These are phyloP conservation scores for Brachymystax lenok DNA, from an alignment of 2,797 vertebrate species.

Conservation along the genomic window DNA sequence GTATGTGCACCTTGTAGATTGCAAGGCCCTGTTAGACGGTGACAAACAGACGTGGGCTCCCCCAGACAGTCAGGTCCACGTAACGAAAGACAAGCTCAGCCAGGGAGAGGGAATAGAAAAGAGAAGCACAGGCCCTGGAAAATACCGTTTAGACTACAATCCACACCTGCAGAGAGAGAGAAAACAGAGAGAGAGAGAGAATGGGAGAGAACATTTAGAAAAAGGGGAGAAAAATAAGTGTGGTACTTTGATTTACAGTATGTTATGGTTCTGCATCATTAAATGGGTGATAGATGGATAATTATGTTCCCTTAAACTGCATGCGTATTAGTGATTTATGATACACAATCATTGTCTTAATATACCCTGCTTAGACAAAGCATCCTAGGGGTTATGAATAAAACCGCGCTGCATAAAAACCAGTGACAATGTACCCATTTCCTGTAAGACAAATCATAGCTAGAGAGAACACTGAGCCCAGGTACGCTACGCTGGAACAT, in stretches of 20 bases:
- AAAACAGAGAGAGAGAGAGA: neutral
- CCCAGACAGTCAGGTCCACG: slow-evolving; percentile 62
- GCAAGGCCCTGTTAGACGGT: slow-evolving; percentile 73
- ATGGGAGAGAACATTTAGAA: neutral
- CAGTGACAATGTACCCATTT: slow-evolving; percentile 32
- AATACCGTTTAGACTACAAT: neutral
- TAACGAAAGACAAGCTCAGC: slow-evolving; percentile 66
- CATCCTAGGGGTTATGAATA: slow-evolving; percentile 20
- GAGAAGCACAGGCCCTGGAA: neutral
- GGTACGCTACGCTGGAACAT: slow-evolving; percentile 33
- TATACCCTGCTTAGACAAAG: slow-evolving; percentile 45
- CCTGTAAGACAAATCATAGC: slow-evolving; percentile 52
- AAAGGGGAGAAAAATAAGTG: no score
- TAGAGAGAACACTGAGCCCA: slow-evolving; percentile 20
- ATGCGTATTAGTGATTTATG: slow-evolving; percentile 56
- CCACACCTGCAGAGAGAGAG: neutral
- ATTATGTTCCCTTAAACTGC: slow-evolving; percentile 48
- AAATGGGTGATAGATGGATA: slow-evolving; percentile 49
- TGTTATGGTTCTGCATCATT: slow-evolving; percentile 33
- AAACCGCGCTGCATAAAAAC: slow-evolving; percentile 42
- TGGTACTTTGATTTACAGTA: no score
- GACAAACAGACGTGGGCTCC: slow-evolving; percentile 68
- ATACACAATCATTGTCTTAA: slow-evolving; percentile 17
- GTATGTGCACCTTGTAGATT: slow-evolving; percentile 68
- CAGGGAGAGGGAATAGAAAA: slow-evolving; percentile 12